Evolutionary conservation across 2,797 vertebrate genomes (phyloP), one percentile per base, ranked within the genome.

Genomic region (Pangasius macronema): DNA sequence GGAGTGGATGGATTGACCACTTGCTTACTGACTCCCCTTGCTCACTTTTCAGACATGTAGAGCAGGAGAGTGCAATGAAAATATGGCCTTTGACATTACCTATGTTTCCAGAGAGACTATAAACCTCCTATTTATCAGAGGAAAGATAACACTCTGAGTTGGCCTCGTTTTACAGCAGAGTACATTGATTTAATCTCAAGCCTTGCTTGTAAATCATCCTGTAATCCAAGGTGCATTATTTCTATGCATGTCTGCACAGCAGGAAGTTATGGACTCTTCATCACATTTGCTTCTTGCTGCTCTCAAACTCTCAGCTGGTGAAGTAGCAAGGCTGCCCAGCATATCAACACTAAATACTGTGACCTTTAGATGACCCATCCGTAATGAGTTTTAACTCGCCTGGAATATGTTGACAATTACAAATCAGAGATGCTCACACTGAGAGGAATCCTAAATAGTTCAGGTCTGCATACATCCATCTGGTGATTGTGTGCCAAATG

Each of bases 161-260:
- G 86, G 89, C 90, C 89, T 92, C 92, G 91, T 93, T 94, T 93
- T 93, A 92, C 89, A 84, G 46, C 87, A 87, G 84, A 84, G 88
- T 90, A 92, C 92, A 93, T 93, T 88, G 91, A 94, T 93, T 94
- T 93, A 93, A 93, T 94, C 91, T 91, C 83, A 88, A 90, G 83
- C 51, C 91, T 90, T 91, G 91, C 92, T 92, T 92, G 84, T 94
- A 93, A 92, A 92, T 93, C 93, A 95, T 95, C 89, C 93, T 30
- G 93, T 94, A 94, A 95, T 94, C 94, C 94, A 91, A 90, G n/a
- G 68, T 90, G 88, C 89, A 92, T 95, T 93, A 94, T 94, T 92
- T 94, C 91, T 88, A 92, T 84, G 89, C 90, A 85, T 92, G 92
- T 92, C 91, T 91, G 88, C 92, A 91, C 90, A 92, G 87, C 88